Evolutionary conservation across 2,113 vertebrate species (phyloP).

Genomic region (Rhagologus leucostigma): DNA sequence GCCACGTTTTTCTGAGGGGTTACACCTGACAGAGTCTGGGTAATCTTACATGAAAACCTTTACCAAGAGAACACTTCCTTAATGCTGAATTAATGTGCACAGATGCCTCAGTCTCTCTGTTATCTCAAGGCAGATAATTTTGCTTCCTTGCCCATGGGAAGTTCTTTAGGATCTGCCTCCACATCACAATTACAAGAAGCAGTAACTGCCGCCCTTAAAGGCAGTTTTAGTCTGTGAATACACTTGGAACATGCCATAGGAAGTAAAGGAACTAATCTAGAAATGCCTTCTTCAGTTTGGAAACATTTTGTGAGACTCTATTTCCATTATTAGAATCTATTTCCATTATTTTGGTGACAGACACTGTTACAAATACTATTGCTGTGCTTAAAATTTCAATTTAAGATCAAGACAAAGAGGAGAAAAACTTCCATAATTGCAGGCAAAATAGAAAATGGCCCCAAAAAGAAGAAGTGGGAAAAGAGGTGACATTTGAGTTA

Average conservation of each 20-base stretch:
- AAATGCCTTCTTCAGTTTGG: not conserved
- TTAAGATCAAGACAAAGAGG: not conserved
- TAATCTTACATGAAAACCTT: not conserved
- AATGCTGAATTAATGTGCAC: not conserved
- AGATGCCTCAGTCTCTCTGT: not conserved
- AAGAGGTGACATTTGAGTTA: conserved; percentile 19
- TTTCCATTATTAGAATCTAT: not conserved
- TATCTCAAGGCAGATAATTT: not conserved
- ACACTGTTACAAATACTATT: not conserved
- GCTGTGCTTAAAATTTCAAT: not conserved
- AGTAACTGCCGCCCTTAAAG: not conserved
- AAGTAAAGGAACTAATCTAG: not conserved
- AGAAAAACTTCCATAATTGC: not conserved
- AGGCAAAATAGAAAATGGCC: not conserved
- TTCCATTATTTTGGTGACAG: not conserved
- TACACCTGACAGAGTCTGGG: not conserved
- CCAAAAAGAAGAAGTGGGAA: not conserved
- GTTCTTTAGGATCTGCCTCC: not conserved
- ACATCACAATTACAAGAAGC: not conserved
- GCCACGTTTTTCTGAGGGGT: not conserved
- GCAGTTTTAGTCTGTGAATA: not conserved
- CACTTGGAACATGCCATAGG: not conserved
- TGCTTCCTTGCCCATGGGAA: not conserved
- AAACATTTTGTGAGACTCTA: not conserved
- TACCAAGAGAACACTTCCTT: not conserved